Percentiles rank a stretch among this genome's conserved stretches.
phyloP scores from a whole-genome alignment of 2,888 invertebrate species.

The Patella depressa region DNA sequence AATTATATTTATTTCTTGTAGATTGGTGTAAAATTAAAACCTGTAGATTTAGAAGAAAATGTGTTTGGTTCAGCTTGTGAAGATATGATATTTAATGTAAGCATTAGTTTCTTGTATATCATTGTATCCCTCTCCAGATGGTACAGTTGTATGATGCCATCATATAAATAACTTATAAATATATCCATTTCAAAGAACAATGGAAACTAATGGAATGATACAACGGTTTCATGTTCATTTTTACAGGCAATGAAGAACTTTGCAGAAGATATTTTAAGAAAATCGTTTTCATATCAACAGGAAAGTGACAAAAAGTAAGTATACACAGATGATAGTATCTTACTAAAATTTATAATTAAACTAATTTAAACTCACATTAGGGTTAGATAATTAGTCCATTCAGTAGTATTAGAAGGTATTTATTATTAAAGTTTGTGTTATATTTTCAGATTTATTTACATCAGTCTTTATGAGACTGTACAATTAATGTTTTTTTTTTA shows the following conservation, averaged over 20 bases:
- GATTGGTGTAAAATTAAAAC: conserved; percentile 52
- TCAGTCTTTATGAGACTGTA: too few relatives aligned
- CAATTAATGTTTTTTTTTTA: too few relatives aligned
- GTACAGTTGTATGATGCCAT: too few relatives aligned
- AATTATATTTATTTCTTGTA: conserved; percentile 28
- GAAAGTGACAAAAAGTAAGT: neutral
- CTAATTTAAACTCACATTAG: too few relatives aligned
- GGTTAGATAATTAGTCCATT: too few relatives aligned
- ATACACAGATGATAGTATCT: neutral
- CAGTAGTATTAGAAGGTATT: too few relatives aligned
- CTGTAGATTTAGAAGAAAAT: conserved; percentile 43
- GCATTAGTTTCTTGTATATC: conserved; percentile 18
- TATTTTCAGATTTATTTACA: too few relatives aligned
- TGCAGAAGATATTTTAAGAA: conserved; percentile 49
- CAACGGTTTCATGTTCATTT: neutral
- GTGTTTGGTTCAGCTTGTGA: conserved; percentile 38
- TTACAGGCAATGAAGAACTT: conserved; percentile 56
- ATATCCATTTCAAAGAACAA: too few relatives aligned
- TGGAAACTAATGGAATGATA: too few relatives aligned
- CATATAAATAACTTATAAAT: too few relatives aligned
- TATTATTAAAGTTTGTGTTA: too few relatives aligned
- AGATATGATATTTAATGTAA: conserved; percentile 44
- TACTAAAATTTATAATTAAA: too few relatives aligned
- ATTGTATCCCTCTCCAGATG: neutral
- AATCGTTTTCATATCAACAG: conserved; percentile 47